A percentile compares a stretch with the other conserved stretches of the same genome.
phyloP scores from a whole-genome alignment of 2,888 invertebrate species.

The Scelioninae gen. 2 region DNA sequence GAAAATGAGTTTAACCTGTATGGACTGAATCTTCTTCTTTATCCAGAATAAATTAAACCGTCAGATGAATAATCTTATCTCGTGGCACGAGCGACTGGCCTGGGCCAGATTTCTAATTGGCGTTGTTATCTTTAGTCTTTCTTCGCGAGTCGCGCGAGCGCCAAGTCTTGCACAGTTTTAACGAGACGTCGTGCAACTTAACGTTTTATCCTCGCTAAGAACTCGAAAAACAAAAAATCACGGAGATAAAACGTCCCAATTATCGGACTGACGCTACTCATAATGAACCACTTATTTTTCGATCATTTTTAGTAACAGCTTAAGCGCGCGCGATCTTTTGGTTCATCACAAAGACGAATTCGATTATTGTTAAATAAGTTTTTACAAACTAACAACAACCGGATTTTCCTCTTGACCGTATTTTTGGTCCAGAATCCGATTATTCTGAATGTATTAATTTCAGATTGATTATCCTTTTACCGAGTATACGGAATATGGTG shows the following conservation, averaged over 20 bases:
- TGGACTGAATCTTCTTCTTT: conserved; percentile 61
- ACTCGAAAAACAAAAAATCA: conserved; percentile 41
- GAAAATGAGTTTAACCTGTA: conserved; percentile 29
- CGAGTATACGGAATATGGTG: too few species aligned
- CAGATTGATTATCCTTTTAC: too few species aligned
- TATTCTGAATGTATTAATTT: too few species aligned
- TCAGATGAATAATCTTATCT: conserved; percentile 68
- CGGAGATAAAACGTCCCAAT: conserved; percentile 49
- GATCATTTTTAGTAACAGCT: conserved; percentile 38
- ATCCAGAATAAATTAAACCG: conserved; percentile 69
- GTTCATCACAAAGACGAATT: not conserved
- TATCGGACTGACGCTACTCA: conserved; percentile 36
- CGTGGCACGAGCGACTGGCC: conserved; percentile 58
- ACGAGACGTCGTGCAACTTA: conserved; percentile 57
- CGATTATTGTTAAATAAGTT: too few species aligned
- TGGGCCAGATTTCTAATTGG: conserved; percentile 54
- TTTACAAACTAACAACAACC: too few species aligned
- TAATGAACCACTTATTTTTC: conserved; percentile 49
- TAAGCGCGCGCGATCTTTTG: not conserved
- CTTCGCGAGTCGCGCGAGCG: conserved; percentile 42
- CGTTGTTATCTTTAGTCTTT: conserved; percentile 58
- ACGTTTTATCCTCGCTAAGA: conserved; percentile 49
- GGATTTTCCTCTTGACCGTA: too few species aligned
- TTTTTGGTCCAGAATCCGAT: too few species aligned
- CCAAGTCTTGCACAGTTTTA: conserved; percentile 49